A percentile compares a stretch with the other conserved stretches of the same genome.
Conservation (phyloP, 2,797 vertebrate genomes). For the Spinus pinus region DNA sequence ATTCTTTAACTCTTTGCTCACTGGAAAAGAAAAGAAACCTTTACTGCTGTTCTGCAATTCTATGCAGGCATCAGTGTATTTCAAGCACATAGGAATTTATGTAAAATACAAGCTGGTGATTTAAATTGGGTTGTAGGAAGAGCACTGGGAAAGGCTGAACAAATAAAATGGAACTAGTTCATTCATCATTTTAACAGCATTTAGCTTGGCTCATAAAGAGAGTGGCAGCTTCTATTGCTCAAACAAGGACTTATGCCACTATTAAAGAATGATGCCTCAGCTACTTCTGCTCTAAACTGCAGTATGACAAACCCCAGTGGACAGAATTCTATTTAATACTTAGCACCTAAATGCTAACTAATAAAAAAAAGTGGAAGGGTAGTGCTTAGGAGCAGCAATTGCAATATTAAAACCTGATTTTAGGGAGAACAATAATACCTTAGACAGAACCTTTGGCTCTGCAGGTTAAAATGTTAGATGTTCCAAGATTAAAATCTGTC, state of each 20-base stretch:
- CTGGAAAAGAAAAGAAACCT: neutral
- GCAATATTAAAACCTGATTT: neutral
- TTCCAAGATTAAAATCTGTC: neutral
- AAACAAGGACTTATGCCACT: slow-evolving; percentile 16
- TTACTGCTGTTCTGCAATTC: neutral
- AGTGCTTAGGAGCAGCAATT: neutral
- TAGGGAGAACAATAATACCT: neutral
- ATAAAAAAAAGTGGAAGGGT: neutral
- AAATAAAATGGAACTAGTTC: slow-evolving; percentile 54
- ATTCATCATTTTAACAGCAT: slow-evolving; percentile 60
- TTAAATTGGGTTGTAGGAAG: slow-evolving; percentile 40
- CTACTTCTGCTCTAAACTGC: neutral
- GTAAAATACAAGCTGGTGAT: neutral
- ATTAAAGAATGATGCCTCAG: neutral
- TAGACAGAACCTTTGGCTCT: neutral
- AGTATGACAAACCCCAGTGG: neutral
- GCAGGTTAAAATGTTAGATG: neutral
- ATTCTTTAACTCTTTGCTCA: slow-evolving; percentile 27
- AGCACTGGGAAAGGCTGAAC: slow-evolving; percentile 17
- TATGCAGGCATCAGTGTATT: neutral
- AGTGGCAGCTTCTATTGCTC: slow-evolving; percentile 46
- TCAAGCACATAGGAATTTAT: neutral
- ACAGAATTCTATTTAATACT: neutral
- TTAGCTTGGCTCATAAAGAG: slow-evolving; percentile 50
- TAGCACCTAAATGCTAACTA: slow-evolving; percentile 2